Evolutionary conservation across 2,113 vertebrate species (phyloP).

Genomic region (Macrotus californicus): DNA sequence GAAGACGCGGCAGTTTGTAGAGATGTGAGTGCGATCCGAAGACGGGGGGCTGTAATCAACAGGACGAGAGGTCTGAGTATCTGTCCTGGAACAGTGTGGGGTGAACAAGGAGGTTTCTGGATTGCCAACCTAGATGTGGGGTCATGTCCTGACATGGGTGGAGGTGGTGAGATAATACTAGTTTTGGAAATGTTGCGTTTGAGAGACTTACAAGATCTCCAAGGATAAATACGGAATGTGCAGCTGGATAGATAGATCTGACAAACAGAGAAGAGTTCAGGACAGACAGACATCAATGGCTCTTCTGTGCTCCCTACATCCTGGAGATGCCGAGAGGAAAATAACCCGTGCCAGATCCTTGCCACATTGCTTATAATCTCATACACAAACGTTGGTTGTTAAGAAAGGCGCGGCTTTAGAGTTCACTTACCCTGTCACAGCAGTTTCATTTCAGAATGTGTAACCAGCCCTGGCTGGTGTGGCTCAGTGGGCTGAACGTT

Average conservation of each 20-base stretch:
- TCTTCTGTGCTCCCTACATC: not conserved
- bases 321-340: not conserved
- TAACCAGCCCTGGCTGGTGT: not conserved
- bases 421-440: not conserved
- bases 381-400: not conserved
- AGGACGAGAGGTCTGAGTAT: not conserved
- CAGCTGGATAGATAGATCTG: not conserved
- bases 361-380: not conserved
- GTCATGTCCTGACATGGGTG: too few species aligned
- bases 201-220: not conserved
- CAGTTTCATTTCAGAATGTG: not conserved
- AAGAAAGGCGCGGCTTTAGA: not conserved
- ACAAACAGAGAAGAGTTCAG: not conserved
- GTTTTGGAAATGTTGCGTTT: not conserved
- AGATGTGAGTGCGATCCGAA: not conserved
- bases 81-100: not conserved
- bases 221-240: not conserved
- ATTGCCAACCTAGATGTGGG: not conserved
- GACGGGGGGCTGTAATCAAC: not conserved
- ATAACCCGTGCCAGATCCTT: not conserved
- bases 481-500: not conserved
- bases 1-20: not conserved
- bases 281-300: not conserved
- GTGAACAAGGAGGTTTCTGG: not conserved
- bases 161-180: not conserved